Evolutionary conservation across 2,888 invertebrate genomes (phyloP).

Genomic region (Stenotaenia linearis): DNA sequence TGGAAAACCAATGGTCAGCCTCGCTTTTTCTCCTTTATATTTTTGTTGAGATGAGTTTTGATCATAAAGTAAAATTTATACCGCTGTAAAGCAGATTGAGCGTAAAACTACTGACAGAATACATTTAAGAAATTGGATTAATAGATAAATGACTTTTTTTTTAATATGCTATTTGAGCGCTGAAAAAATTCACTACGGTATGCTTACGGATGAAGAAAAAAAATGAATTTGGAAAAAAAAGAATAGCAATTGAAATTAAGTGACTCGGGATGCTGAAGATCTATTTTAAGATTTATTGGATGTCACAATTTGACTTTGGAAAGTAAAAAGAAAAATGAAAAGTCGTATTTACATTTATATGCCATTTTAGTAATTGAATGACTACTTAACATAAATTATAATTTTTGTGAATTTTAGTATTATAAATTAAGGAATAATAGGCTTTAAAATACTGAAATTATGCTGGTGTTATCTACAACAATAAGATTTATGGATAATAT

Average conservation of each 20-base stretch:
- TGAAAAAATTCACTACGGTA: not conserved
- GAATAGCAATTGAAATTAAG: not conserved
- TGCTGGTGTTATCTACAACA: not conserved
- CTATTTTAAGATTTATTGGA: not conserved
- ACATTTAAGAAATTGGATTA: constrained; percentile 12
- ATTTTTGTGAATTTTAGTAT: too few relatives aligned
- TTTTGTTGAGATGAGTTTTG: not conserved
- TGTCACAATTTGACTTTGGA: not conserved
- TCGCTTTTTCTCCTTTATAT: not conserved
- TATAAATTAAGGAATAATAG: too few relatives aligned
- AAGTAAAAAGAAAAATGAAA: not conserved
- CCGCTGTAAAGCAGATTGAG: not conserved
- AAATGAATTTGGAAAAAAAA: not conserved
- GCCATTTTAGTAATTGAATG: too few relatives aligned
- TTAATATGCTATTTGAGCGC: not conserved
- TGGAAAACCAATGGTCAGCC: constrained; percentile 65
- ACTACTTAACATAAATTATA: too few relatives aligned
- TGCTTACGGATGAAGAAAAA: not conserved
- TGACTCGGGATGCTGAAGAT: not conserved
- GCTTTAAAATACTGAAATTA: not conserved
- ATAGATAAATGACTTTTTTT: constrained; percentile 8
- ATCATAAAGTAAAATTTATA: constrained; percentile 11
- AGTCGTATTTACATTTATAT: too few relatives aligned
- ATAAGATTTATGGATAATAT: not conserved
- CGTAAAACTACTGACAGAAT: constrained; percentile 8